phyloP scores from a whole-genome alignment of 2,113 vertebrate species.

The Strix aluco region DNA sequence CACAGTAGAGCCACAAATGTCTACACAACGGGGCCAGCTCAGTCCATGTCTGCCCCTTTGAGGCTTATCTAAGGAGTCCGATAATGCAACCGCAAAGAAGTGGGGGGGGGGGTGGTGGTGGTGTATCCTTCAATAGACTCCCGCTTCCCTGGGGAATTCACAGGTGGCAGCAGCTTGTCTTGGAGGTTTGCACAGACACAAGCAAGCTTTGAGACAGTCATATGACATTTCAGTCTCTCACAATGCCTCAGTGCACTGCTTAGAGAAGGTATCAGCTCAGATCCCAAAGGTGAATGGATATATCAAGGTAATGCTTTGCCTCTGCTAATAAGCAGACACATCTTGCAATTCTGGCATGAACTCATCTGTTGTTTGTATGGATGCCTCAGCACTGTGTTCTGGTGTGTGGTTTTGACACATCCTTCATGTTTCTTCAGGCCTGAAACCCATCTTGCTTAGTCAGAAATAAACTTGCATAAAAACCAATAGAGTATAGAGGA shows the following conservation, averaged over 20 bases:
- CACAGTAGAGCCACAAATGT: too few species aligned
- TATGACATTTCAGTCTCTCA: too few species aligned
- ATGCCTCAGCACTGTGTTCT: not conserved
- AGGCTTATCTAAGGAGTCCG: too few species aligned
- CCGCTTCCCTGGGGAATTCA: too few species aligned
- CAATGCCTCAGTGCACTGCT: not conserved
- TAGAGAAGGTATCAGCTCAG: not conserved
- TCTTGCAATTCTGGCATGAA: not conserved
- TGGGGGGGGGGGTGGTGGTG: too few species aligned
- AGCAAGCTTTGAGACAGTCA: too few species aligned
- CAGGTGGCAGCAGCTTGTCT: too few species aligned
- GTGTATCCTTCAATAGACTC: too few species aligned
- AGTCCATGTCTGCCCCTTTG: too few species aligned
- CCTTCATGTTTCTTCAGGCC: not conserved
- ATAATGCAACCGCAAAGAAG: too few species aligned
- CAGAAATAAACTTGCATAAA: not conserved
- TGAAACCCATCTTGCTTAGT: not conserved
- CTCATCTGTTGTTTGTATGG: not conserved
- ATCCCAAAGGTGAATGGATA: not conserved
- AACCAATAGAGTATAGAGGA: fast-evolving
- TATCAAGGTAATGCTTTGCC: not conserved
- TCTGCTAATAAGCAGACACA: not conserved
- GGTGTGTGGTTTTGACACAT: not conserved
- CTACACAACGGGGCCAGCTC: too few species aligned
- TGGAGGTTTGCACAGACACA: too few species aligned